phyloP scores from a whole-genome alignment of 2,797 vertebrate species.

The Trematomus bernacchii region DNA sequence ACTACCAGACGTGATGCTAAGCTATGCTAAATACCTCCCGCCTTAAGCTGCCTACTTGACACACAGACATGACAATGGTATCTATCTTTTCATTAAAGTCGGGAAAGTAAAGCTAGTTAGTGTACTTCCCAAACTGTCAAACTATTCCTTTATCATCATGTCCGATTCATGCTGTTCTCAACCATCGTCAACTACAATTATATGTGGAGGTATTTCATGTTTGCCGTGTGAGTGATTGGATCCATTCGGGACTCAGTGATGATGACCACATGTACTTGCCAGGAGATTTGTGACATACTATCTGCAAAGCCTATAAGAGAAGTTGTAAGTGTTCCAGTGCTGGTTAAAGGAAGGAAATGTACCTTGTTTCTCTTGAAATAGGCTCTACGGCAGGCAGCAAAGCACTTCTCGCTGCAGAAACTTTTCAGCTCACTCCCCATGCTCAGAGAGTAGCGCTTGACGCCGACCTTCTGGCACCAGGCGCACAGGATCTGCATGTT shows the following conservation, averaged over 20 bases:
- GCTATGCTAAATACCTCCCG: background rate
- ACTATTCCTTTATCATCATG: conserved; percentile 1
- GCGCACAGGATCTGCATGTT: conserved; percentile 99
- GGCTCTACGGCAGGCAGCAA: conserved; percentile 97
- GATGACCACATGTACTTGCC: conserved; percentile 7
- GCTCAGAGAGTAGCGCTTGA: conserved; percentile 98
- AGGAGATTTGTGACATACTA: conserved; percentile 33
- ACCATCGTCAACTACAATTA: background rate
- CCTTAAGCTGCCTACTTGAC: background rate
- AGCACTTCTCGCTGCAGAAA: conserved; percentile 99
- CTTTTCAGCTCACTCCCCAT: conserved; percentile 99
- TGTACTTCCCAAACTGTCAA: conserved; percentile 15
- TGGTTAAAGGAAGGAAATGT: conserved; percentile 68
- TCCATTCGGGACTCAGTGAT: conserved; percentile 14
- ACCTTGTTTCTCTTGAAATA: conserved; percentile 99
- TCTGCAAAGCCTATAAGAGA: conserved; percentile 28
- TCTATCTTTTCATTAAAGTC: background rate
- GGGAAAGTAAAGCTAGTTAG: background rate
- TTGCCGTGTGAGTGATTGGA: background rate
- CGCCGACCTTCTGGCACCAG: conserved; percentile 99
- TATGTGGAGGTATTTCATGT: background rate
- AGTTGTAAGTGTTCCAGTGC: conserved; percentile 10
- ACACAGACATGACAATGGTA: background rate
- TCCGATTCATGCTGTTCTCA: background rate
- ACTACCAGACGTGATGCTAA: conserved; percentile 8